Base-by-base conservation (phyloP, 1,140 invertebrate species). In the Scaptodrosophila lebanonensis region DNA sequence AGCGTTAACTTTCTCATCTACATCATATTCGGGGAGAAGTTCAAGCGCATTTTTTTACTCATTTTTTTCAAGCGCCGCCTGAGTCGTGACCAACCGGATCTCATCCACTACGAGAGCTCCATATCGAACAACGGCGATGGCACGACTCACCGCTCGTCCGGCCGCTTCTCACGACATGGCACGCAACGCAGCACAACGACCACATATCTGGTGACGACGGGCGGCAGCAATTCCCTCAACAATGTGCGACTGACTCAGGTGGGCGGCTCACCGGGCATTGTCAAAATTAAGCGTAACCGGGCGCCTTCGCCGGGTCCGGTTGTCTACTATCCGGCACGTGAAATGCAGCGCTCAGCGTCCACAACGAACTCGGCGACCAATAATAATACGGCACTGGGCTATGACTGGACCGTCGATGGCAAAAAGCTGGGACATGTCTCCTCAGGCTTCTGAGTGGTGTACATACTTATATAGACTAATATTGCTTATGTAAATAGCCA, bases 1-100 rank as follows among this genome's bases (percentile, higher is more conserved):
- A 97, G 97, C 66, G 94, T 98, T 25, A 99, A 99, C 87, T 98
- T 98, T 86, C 92, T 98, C 43, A 97, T 99, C 57, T 99, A 99
- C 88, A 97, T 98, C 53, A 96, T 97, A 27, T 98, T 98, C 85
- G 97, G 97, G 0, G 95, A 97, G 82, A 98, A 98, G 84, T 99
- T 99, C 88, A 95, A 97, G 75, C 90, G 94, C 29, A 91, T 96
- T 48, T 97, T 97, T 87, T 88, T 97, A 48, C 91, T 93, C 71
- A 91, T 96, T 73, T 97, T 97, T 88, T 97, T 95, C 87, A 91
- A 91, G 35, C 86, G 88, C 18, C 69, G 88, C 66, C 75, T 86
- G 42, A 91, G 91, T 59, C 85, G 91, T 39, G 92, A 93, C 58
- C 91, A 93, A 56, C 90, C 93, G 49, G 91, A 94, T 86, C 88